Evolutionary conservation across 2,888 invertebrate species (phyloP).

Genomic region (Zhuqinia jingwanae): DNA sequence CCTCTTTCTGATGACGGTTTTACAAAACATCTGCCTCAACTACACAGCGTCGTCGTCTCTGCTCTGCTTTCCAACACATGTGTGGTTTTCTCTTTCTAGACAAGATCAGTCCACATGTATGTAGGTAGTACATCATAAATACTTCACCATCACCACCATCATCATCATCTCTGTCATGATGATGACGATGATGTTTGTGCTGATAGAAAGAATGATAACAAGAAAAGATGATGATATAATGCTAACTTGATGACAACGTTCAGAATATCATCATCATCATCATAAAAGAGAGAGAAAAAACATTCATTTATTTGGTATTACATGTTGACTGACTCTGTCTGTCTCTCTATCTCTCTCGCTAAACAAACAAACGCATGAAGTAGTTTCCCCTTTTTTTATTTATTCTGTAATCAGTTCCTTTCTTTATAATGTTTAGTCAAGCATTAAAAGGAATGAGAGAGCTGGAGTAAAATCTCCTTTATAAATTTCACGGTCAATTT

Average conservation of each 20-base stretch:
- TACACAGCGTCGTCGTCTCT: neutral
- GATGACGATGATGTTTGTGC: neutral
- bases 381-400: neutral
- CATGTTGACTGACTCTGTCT: neutral
- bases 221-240: neutral
- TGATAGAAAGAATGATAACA: neutral
- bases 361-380: neutral
- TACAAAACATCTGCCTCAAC: conserved; percentile 15
- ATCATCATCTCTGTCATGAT: neutral
- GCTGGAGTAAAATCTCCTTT: conserved; percentile 12
- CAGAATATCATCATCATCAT: neutral
- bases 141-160: neutral
- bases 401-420: conserved; percentile 3
- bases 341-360: too few species aligned
- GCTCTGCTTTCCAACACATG: neutral
- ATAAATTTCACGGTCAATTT: conserved; percentile 50
- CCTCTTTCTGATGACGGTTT: neutral
- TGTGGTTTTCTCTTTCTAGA: neutral
- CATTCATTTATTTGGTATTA: neutral
- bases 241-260: neutral
- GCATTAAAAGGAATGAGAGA: neutral
- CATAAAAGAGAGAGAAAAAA: too few species aligned
- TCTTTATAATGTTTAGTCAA: neutral
- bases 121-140: neutral
- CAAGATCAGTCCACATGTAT: neutral